These are phyloP conservation scores for Acleris literana DNA, from an alignment of 2,888 invertebrate species.

Conservation along the genomic window DNA sequence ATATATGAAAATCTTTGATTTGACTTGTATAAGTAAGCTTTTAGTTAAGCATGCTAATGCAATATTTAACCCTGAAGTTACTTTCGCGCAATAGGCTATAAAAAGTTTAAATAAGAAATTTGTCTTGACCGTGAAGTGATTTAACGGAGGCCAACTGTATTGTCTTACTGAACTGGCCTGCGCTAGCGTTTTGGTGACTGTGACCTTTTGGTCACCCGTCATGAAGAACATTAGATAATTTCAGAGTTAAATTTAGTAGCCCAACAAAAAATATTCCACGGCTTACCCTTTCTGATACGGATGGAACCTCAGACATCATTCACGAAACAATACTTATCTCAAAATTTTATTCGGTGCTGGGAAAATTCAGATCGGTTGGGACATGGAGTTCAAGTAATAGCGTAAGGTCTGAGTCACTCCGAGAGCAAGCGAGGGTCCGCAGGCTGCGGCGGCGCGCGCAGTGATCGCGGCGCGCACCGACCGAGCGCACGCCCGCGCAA, in stretches of 20 bases:
- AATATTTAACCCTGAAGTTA: too few relatives aligned
- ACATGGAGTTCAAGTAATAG: slow-evolving; percentile 17
- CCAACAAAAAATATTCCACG: slow-evolving; percentile 8
- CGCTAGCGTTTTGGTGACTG: slow-evolving; percentile 1
- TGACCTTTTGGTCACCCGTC: slow-evolving; percentile 12
- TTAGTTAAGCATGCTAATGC: too few relatives aligned
- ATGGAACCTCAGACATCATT: slow-evolving; percentile 15
- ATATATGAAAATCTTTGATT: too few relatives aligned
- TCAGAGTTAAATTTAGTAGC: slow-evolving; percentile 1
- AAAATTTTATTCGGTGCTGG: slow-evolving; percentile 22
- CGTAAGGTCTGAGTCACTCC: slow-evolving; percentile 27
- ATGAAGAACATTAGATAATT: slow-evolving; percentile 1
- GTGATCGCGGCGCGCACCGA: slow-evolving; percentile 70
- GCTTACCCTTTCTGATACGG: slow-evolving; percentile 1
- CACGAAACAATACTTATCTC: slow-evolving; percentile 19
- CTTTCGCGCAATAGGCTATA: slow-evolving; percentile 1
- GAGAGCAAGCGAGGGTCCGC: slow-evolving; percentile 34
- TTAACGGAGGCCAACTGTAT: slow-evolving; percentile 17
- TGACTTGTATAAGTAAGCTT: too few relatives aligned
- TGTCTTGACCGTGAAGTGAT: slow-evolving; percentile 25
- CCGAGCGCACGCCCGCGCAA: slow-evolving; percentile 59
- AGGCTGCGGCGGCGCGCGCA: slow-evolving; percentile 46
- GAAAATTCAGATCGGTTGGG: slow-evolving; percentile 23
- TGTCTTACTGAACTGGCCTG: slow-evolving; percentile 16
- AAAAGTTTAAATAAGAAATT: slow-evolving; percentile 24